Base-by-base conservation (phyloP, 2,888 invertebrate species). In the Mamestra brassicae region DNA sequence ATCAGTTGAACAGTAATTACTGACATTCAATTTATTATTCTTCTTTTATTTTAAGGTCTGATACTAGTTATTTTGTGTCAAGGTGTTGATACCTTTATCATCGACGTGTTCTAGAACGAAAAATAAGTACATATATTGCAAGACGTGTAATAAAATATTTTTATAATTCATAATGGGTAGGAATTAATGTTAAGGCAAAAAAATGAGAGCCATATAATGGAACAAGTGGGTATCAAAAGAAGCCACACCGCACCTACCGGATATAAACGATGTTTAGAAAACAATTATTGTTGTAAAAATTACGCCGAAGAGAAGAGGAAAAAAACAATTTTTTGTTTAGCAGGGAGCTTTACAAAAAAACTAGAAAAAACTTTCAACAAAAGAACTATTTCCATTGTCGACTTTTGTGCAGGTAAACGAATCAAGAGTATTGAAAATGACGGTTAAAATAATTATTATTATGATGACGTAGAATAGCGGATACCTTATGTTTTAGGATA, bases 241-340 rank as follows among this genome's bases (percentile, higher is more conserved):
- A 86, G 87, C 84, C 84, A 81, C 81, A 85, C 71, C 76, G 71
- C 81, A 81, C 84, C 85, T 84, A 85, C 86, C 86, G 85, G 87
- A 86, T 85, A 87, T 81, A 86, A 72, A 84, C 76, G 83, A 85
- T 89, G 88, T 90, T 89, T 89, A 80, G 81, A 90, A 90, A 92
- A 90, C 87, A 91, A 90, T 92, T 88, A 92, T 85, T 85, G 76
- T 85, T 84, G 65, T 66, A 89, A 86, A 83, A 69, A 86, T 85
- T 87, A 86, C 82, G 85, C 80, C 84, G 81, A 73, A 84, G 42
- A 72, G 11, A 66, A 80, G 79, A 85, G 85, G 78, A 74, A 79
- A 78, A 75, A 76, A 62, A 58, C 0, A 0, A n/a, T 60, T 60
- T 74, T 76, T 81, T 83, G 74, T 76, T 76, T 57, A 74, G 82